Base-by-base conservation (phyloP, 2,888 invertebrate species). In the Cynaeus angustus region DNA sequence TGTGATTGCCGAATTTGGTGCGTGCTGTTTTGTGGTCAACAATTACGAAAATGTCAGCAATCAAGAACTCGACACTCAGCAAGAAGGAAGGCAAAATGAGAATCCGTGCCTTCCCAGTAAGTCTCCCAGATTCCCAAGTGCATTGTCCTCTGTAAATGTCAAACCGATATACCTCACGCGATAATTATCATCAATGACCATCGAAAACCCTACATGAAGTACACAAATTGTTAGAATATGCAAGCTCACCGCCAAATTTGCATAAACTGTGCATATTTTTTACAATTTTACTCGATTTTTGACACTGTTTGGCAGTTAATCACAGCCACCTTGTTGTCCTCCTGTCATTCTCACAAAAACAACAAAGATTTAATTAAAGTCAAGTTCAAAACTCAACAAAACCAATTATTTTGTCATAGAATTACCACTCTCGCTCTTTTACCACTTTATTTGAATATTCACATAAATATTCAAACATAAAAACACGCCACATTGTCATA, bases 1-100 rank as follows among this genome's bases (percentile, higher is more conserved):
- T 72, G 72, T 75, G 74, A 78, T 78, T 79, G 77, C 80, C 78
- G 78, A 80, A 79, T 81, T 80, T 80, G 80, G 59, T 65, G 61
- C 59, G 70, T 62, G 46, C 43, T 55, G 61, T 46, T 48, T 58
- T 59, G 28, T 59, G 14, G 59, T 38, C 28, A 21, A 55, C 9
- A 74, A 73, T 71, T 74, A 74, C 78, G 75, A 77, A 74, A 74
- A 82, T 81, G 83, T 81, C 82, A 85, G 91, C 90, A 88, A 91
- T 92, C 90, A 92, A 91, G 87, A 89, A 87, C 83, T 87, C 91
- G 85, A 89, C 91, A 80, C 88, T 93, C 86, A 92, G 92, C 81
- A 96, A 95, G 87, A 95, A 95, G 88, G 96, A 96, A 88, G 92
- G 93, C 88, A 98, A 98, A 88, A 97, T 98, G 97, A 91, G 98